A percentile compares a stretch with the other conserved stretches of the same genome.
Conservation (phyloP, 2,113 vertebrate species). For the Etheostoma cragini region DNA sequence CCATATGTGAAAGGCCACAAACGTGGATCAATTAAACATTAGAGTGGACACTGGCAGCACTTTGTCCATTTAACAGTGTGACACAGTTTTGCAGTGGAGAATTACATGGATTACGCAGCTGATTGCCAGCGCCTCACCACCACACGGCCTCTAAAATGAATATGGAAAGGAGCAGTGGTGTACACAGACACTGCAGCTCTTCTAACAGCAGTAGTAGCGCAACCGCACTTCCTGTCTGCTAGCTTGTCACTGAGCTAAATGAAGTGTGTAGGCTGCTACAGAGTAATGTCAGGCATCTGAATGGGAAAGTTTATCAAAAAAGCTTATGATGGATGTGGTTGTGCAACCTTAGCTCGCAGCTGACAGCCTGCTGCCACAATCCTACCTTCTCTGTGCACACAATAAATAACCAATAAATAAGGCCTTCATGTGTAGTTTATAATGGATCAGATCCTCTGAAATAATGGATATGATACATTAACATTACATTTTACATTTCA, state of each 20-base stretch:
- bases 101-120: conserved; percentile 47
- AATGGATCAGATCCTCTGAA: neutral
- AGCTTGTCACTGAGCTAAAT: conserved; percentile 35
- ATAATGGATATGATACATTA: no score
- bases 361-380: neutral
- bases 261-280: conserved; percentile 12
- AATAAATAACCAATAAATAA: neutral
- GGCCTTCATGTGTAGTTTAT: neutral
- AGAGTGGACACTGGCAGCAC: conserved; percentile 39
- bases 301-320: neutral
- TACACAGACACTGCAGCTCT: conserved; percentile 2
- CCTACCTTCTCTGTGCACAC: neutral
- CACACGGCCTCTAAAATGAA: conserved; percentile 29
- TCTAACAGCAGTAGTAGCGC: neutral
- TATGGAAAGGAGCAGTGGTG: conserved; percentile 34
- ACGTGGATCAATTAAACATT: conserved; percentile 38
- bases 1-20: conserved; percentile 12
- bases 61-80: conserved; percentile 51
- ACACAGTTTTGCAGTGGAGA: conserved; percentile 23
- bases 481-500: no score
- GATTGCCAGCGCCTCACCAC: conserved; percentile 14
- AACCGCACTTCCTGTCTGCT: conserved; percentile 14
- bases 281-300: neutral
- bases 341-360: neutral
- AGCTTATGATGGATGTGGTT: neutral